Evolutionary conservation across 2,888 invertebrate species (phyloP).

Genomic region (Teleiodes luculella): DNA sequence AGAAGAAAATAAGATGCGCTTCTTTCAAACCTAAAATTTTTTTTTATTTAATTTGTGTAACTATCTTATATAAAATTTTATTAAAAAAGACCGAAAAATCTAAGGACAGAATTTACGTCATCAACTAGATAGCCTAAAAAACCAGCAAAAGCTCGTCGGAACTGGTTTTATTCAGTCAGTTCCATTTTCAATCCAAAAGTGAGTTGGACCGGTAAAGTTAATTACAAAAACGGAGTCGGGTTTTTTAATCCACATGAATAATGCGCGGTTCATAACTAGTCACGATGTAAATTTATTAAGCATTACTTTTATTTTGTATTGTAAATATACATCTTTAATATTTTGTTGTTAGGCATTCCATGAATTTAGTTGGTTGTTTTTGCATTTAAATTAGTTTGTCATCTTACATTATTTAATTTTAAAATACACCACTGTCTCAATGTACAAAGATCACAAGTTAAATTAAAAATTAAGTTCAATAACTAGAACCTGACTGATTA

Average conservation of each 20-base stretch:
- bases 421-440: no score
- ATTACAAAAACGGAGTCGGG: neutral
- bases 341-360: neutral
- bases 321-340: neutral
- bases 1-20: no score
- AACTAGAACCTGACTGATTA: no score
- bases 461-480: no score
- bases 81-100: no score
- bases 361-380: neutral
- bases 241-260: neutral
- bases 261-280: neutral
- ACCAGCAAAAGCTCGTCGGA: neutral
- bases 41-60: no score
- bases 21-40: no score
- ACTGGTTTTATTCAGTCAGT: neutral
- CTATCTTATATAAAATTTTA: no score
- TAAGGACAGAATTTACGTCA: no score
- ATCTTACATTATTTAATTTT: no score
- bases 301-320: neutral
- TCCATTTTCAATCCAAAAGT: neutral
- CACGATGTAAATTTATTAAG: neutral
- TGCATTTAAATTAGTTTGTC: no score
- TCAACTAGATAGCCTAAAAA: neutral
- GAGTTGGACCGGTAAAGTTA: neutral
- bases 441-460: no score